Conservation (phyloP, 2,113 vertebrate genomes). For the Spermophilus dauricus region DNA sequence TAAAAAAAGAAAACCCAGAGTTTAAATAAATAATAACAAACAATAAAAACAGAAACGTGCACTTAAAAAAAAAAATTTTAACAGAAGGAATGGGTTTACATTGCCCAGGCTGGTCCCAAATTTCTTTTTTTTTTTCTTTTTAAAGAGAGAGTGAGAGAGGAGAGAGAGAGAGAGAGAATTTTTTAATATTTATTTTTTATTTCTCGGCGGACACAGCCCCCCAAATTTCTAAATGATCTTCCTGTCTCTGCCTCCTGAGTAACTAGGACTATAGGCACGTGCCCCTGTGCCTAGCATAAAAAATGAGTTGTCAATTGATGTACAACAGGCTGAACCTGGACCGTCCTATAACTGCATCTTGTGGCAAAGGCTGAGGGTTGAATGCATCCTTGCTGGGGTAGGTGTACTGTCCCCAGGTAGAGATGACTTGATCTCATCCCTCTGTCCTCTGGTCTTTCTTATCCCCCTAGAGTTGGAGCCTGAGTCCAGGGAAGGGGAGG, state of each 20-base stretch:
- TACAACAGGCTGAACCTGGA: neutral
- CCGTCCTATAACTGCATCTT: neutral
- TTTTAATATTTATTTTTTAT: too few relatives aligned
- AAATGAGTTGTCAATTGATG: neutral
- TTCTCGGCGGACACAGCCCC: neutral
- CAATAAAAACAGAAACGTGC: too few relatives aligned
- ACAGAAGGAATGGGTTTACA: neutral
- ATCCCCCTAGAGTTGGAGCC: neutral
- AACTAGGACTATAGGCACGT: neutral
- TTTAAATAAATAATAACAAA: too few relatives aligned
- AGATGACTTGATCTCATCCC: neutral
- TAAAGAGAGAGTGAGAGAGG: too few relatives aligned
- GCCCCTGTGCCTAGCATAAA: neutral
- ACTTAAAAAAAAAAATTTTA: neutral
- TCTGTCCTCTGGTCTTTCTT: neutral
- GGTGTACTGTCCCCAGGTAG: neutral
- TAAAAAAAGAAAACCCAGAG: too few relatives aligned
- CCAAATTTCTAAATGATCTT: neutral
- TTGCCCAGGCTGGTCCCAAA: neutral
- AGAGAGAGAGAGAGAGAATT: too few relatives aligned
- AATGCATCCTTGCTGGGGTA: neutral
- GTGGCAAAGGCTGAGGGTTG: neutral
- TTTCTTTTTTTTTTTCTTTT: neutral
- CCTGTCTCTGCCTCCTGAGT: neutral
- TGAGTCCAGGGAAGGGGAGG: neutral